Conservation (phyloP, 2,113 vertebrate genomes). For the Pogona vitticeps region DNA sequence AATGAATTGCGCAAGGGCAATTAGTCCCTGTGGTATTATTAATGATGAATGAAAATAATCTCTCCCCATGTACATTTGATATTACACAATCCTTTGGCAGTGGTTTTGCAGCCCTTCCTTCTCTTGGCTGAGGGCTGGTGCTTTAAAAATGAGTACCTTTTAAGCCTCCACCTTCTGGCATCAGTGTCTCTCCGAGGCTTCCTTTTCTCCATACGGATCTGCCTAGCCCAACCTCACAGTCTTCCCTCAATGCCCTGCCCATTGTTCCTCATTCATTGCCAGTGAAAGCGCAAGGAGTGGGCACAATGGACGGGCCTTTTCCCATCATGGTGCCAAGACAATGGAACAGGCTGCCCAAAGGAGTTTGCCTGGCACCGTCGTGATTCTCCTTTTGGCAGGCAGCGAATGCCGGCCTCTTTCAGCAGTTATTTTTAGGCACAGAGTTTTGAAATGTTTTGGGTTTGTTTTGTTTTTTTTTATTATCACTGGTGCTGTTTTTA, state of each 20-base stretch:
- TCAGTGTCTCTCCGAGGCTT: no score
- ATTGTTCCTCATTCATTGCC: not conserved
- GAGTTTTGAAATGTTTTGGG: not conserved
- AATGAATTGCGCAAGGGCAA: not conserved
- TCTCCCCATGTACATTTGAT: no score
- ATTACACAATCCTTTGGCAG: no score
- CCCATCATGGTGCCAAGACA: not conserved
- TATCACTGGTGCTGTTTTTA: not conserved
- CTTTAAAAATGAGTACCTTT: not conserved
- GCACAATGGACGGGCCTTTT: not conserved
- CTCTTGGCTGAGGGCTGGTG: no score
- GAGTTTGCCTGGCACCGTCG: not conserved
- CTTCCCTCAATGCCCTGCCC: not conserved
- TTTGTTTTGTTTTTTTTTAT: no score
- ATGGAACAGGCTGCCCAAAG: not conserved
- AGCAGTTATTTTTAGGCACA: not conserved
- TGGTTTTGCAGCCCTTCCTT: no score
- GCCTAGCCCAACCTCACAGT: not conserved
- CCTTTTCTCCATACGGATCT: not conserved
- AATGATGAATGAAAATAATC: not conserved
- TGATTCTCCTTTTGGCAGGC: not conserved
- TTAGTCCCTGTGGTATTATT: not conserved
- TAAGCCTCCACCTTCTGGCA: not conserved
- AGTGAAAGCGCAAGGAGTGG: not conserved
- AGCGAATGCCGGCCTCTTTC: not conserved